phyloP scores from a whole-genome alignment of 2,888 invertebrate genomes.

The Lithodes maja region DNA sequence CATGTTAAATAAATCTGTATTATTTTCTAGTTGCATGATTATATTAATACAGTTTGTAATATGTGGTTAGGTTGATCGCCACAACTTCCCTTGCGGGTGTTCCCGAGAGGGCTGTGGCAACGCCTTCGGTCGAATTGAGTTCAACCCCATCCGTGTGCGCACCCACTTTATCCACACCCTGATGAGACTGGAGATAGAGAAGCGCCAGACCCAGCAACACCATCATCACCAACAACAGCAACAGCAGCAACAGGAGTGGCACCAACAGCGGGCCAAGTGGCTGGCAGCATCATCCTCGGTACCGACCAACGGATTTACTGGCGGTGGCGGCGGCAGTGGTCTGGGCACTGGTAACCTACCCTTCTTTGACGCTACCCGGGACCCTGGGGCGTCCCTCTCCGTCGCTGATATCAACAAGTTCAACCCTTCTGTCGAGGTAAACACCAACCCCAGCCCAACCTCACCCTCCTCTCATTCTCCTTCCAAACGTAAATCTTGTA shows the following conservation, averaged over 20 bases:
- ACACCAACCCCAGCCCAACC: not conserved
- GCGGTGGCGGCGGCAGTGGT: slow-evolving; percentile 41
- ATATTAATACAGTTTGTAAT: not conserved
- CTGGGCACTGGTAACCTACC: slow-evolving; percentile 45
- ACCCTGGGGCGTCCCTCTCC: slow-evolving; percentile 22
- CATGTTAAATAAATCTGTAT: not conserved
- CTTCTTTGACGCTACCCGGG: slow-evolving; percentile 54
- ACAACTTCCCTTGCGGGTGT: slow-evolving; percentile 98
- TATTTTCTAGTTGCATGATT: not conserved
- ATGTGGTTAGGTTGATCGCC: slow-evolving; percentile 84
- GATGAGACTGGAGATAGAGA: slow-evolving; percentile 93
- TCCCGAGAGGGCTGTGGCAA: slow-evolving; percentile 95
- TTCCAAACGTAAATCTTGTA: slow-evolving; percentile 28
- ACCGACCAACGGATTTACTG: slow-evolving; percentile 41
- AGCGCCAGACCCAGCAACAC: slow-evolving; percentile 79
- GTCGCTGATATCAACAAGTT: slow-evolving; percentile 55
- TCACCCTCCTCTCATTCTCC: slow-evolving; percentile 15
- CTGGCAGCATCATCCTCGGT: slow-evolving; percentile 38
- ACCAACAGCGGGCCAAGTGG: slow-evolving; percentile 74
- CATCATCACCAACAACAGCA: slow-evolving; percentile 59
- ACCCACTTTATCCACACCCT: slow-evolving; percentile 98
- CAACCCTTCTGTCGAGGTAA: slow-evolving; percentile 62
- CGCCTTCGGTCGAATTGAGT: slow-evolving; percentile 93
- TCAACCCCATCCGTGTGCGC: slow-evolving; percentile 90
- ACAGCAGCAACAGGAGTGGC: slow-evolving; percentile 81